Evolutionary conservation across 92 coral and sea anemone genomes (phyloP).

Genomic region (Parazoanthus darwini): DNA sequence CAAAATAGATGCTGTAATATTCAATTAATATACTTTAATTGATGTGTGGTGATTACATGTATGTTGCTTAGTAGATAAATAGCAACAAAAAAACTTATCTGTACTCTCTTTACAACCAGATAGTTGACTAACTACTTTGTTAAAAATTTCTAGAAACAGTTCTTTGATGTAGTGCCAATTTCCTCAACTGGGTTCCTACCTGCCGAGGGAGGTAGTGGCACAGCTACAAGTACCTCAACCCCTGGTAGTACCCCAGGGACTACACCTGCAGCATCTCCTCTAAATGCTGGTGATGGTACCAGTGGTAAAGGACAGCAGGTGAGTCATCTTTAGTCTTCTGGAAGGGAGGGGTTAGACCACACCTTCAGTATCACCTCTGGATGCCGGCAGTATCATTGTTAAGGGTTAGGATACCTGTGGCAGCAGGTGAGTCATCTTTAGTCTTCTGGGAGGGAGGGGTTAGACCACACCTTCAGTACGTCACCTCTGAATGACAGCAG

Average conservation of each 20-base stretch:
- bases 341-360: too few species aligned
- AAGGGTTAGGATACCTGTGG: conserved; percentile 73
- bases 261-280: conserved; percentile 80
- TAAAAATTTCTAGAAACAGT: conserved; percentile 73
- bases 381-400: too few species aligned
- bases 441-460: too few species aligned
- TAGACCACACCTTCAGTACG: too few species aligned
- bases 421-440: conserved; percentile 68
- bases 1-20: too few species aligned
- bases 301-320: conserved; percentile 92
- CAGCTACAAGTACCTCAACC: conserved; percentile 59
- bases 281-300: conserved; percentile 81
- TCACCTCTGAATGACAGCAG: too few species aligned
- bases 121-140: not conserved
- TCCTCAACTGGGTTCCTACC: conserved; percentile 92
- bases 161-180: conserved; percentile 98
- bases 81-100: too few species aligned
- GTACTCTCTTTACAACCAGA: not conserved
- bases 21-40: too few species aligned
- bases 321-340: not conserved
- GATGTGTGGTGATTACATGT: too few species aligned
- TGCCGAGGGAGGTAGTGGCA: conserved; percentile 70
- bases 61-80: too few species aligned
- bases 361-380: too few species aligned
- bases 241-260: conserved; percentile 72